Evolutionary conservation across 2,797 vertebrate species (phyloP).

Genomic region (Siniperca obscura): DNA sequence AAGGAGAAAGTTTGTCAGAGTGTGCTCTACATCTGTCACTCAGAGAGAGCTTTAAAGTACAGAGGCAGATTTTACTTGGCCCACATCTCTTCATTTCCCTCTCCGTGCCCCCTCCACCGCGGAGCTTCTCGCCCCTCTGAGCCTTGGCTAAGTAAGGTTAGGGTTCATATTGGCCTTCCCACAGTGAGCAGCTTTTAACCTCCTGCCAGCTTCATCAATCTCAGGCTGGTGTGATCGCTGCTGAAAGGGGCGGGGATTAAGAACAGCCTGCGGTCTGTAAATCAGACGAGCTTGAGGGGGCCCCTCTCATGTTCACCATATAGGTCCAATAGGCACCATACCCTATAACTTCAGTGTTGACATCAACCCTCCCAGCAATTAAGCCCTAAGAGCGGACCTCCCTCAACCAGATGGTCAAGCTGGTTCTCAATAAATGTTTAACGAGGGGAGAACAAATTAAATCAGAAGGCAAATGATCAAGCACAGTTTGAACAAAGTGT

Average conservation of each 20-base stretch:
- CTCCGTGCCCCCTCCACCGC: slow-evolving; percentile 28
- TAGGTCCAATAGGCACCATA: slow-evolving; percentile 62
- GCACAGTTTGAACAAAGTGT: slow-evolving; percentile 74
- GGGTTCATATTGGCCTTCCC: slow-evolving; percentile 80
- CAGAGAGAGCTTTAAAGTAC: slow-evolving; percentile 52
- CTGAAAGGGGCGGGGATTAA: slow-evolving; percentile 77
- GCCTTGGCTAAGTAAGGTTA: slow-evolving; percentile 73
- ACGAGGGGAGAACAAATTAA: slow-evolving; percentile 77
- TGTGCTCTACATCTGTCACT: slow-evolving; percentile 63
- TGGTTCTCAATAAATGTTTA: slow-evolving; percentile 74
- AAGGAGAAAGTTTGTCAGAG: slow-evolving; percentile 34
- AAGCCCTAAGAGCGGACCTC: slow-evolving; percentile 59
- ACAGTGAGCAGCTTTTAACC: slow-evolving; percentile 83
- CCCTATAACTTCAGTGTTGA: slow-evolving; percentile 57
- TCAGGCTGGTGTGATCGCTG: slow-evolving; percentile 69
- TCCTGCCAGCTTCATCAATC: slow-evolving; percentile 81
- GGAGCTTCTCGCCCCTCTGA: slow-evolving; percentile 70
- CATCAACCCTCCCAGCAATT: slow-evolving; percentile 63
- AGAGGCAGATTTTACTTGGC: slow-evolving; percentile 59
- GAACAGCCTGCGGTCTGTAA: slow-evolving; percentile 76
- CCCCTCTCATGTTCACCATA: slow-evolving; percentile 54
- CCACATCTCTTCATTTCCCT: slow-evolving; percentile 51
- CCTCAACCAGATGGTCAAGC: slow-evolving; percentile 78
- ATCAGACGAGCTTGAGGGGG: slow-evolving; percentile 61
- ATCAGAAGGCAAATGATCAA: slow-evolving; percentile 77